phyloP scores from a whole-genome alignment of 2,888 invertebrate species.

The Agrochola macilenta region DNA sequence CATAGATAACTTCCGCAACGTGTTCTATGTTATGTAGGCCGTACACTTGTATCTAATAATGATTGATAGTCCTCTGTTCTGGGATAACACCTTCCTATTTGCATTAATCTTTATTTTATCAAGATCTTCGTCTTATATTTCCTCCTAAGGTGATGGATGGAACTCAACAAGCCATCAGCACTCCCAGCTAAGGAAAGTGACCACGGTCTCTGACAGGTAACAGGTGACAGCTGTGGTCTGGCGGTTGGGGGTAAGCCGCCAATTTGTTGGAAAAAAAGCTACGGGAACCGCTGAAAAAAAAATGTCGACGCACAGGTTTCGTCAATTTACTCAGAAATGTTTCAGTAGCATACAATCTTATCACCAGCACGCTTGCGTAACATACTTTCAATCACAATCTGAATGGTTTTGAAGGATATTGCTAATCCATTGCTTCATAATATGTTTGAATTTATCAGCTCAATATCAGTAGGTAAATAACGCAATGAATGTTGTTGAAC shows the following conservation, averaged over 20 bases:
- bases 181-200: not conserved
- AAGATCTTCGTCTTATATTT: not conserved
- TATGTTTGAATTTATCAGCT: too few species aligned
- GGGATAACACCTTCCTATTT: conserved; percentile 30
- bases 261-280: not conserved
- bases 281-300: too few species aligned
- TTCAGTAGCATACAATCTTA: not conserved
- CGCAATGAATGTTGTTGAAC: too few species aligned
- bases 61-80: conserved; percentile 33
- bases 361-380: too few species aligned
- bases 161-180: not conserved
- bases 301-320: not conserved
- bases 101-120: conserved; percentile 36
- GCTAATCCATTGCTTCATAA: not conserved
- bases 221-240: not conserved
- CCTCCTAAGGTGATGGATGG: not conserved
- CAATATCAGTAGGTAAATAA: too few species aligned
- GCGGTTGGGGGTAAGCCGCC: not conserved
- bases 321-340: not conserved
- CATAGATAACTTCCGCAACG: conserved; percentile 41
- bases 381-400: too few species aligned
- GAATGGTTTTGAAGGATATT: too few species aligned
- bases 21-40: conserved; percentile 8
- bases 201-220: not conserved
- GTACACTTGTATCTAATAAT: conserved; percentile 31